phyloP scores from a whole-genome alignment of 2,888 invertebrate genomes.

The Nymphalis c-album region DNA sequence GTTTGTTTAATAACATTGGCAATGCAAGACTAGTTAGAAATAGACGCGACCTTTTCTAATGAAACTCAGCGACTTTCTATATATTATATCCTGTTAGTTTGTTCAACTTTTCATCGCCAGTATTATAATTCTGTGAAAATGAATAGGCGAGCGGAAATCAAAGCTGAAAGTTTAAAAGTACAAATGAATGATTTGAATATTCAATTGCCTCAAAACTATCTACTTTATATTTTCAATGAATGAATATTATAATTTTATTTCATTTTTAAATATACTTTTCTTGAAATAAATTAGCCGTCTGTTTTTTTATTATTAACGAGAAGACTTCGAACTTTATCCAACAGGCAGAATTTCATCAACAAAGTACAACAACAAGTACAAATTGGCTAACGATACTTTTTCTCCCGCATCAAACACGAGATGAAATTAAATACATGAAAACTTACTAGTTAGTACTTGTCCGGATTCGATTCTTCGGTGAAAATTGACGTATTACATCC shows the following conservation, averaged over 20 bases:
- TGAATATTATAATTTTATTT: background rate
- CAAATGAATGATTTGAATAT: constrained; percentile 14
- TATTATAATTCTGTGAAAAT: background rate
- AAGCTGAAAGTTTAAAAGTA: constrained; percentile 6
- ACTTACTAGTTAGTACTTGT: background rate
- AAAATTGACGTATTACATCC: too few species aligned
- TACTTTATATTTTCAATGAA: background rate
- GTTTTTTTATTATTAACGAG: background rate
- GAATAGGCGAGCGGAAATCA: background rate
- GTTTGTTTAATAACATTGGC: too few species aligned
- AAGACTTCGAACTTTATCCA: too few species aligned
- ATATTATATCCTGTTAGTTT: too few species aligned
- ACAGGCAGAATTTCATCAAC: too few species aligned
- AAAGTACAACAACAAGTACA: background rate
- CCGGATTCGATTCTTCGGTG: too few species aligned
- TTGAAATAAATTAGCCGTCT: background rate
- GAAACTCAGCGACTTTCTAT: too few species aligned
- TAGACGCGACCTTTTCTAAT: too few species aligned
- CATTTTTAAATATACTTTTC: background rate
- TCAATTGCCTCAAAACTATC: constrained; percentile 1
- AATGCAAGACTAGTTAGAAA: too few species aligned
- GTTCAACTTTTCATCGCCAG: background rate
- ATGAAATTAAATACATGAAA: too few species aligned
- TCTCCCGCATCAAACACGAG: background rate
- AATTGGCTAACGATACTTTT: background rate